Evolutionary conservation across 2,113 vertebrate species (phyloP), one percentile per base, ranked within the genome.

Genomic region (Anarrhichthys ocellatus): DNA sequence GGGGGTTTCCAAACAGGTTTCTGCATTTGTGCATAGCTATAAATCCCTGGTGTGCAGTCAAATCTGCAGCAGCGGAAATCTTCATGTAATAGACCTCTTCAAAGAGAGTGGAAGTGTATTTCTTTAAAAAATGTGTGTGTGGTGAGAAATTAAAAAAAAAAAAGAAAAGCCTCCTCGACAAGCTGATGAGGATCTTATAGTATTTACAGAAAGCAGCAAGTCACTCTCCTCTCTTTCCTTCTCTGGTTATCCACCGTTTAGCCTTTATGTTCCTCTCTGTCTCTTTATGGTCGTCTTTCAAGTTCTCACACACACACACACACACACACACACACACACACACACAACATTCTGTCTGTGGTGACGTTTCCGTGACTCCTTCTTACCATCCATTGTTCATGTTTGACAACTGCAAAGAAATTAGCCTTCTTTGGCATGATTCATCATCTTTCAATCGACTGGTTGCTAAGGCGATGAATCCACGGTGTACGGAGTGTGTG

Each of bases 391-490:
- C 78, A 87, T 93, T 91, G 91, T 92, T 91, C 91, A 86, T 83
- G 87, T 92, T 92, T 87, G 88, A 91, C 89, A 93, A 92, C 88
- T 86, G 82, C 83, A 91, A 85, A 91, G 82, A 90, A 92, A 90
- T 92, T 91, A 91, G 90, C 84, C 87, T 76, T 91, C 91, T 92
- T 89, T 83, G 84, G 85, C 85, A 77, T 89, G 90, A 92, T 89
- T 94, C 88, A 92, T 92, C 89, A 92, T 91, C 89, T 88, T 93
- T 92, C 84, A 91, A 87, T 93, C 69, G 88, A 82, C 82, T 84
- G 86, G 93, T 94, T 94, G 92, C 92, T 92, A 94, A 88, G 91
- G 93, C 81, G 87, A 94, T 93, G 91, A 87, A 87, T 87, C 86
- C 88, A 80, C 68, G 13, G 90, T 88, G 84, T 77, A 78, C 90